Conservation (phyloP, 2,888 invertebrate genomes). For the Dione vanillae region DNA sequence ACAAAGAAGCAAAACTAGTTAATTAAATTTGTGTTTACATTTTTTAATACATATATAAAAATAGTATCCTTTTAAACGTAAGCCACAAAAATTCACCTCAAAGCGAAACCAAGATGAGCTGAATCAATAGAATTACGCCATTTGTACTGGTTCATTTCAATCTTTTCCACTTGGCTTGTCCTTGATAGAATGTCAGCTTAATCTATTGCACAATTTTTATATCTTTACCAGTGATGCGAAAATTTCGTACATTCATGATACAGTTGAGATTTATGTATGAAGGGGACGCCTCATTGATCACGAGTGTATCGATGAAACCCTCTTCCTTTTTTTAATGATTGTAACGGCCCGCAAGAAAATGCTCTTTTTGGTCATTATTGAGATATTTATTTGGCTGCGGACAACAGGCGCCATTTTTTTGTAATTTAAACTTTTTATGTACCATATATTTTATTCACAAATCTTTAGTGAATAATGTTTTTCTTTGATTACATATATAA, state of each 20-base stretch:
- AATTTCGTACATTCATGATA: slow-evolving; percentile 38
- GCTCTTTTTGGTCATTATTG: slow-evolving; percentile 13
- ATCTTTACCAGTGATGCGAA: slow-evolving; percentile 43
- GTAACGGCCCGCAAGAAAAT: slow-evolving; percentile 16
- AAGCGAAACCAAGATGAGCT: slow-evolving; percentile 13
- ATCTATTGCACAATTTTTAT: slow-evolving; percentile 48
- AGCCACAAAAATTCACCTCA: slow-evolving; percentile 6
- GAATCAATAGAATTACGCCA: slow-evolving; percentile 36
- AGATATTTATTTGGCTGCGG: slow-evolving; percentile 16
- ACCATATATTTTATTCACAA: background rate
- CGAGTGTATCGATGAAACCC: slow-evolving; percentile 30
- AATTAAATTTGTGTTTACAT: too few relatives aligned
- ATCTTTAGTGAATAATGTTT: background rate
- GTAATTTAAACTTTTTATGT: background rate
- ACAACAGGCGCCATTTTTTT: background rate
- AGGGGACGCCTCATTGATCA: slow-evolving; percentile 36
- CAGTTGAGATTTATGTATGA: slow-evolving; percentile 35
- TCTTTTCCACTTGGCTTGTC: slow-evolving; percentile 46
- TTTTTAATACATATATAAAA: too few relatives aligned
- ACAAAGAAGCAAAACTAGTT: background rate
- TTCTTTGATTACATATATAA: background rate
- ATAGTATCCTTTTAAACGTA: slow-evolving; percentile 11
- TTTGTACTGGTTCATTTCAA: slow-evolving; percentile 45
- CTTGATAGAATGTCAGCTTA: slow-evolving; percentile 46
- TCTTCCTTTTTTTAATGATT: slow-evolving; percentile 32